phyloP scores from a whole-genome alignment of 2,797 vertebrate genomes.

The Macrochelys suwanniensis region DNA sequence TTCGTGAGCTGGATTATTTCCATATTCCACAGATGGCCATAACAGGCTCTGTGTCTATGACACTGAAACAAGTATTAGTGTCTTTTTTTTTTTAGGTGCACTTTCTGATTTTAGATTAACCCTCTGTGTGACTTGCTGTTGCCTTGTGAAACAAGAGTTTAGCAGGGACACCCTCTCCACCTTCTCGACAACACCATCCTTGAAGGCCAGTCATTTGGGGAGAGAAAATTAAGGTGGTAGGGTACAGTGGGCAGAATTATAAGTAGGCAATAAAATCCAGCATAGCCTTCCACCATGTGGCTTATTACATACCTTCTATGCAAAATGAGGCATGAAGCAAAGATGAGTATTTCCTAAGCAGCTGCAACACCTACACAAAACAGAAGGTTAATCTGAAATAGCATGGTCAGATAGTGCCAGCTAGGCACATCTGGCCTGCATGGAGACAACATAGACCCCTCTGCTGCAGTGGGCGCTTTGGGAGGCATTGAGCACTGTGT shows the following conservation, averaged over 20 bases:
- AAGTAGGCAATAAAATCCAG: fast-evolving
- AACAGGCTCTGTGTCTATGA: constrained; percentile 31
- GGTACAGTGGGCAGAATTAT: background rate
- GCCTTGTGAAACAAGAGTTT: background rate
- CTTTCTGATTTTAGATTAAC: background rate
- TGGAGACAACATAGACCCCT: background rate
- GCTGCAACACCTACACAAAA: fast-evolving
- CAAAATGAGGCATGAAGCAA: background rate
- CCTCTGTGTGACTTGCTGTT: background rate
- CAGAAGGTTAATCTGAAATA: background rate
- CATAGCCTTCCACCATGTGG: background rate
- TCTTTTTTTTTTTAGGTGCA: background rate
- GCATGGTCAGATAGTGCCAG: fast-evolving
- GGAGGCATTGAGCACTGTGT: background rate
- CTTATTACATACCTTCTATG: fast-evolving
- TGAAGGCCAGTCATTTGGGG: background rate
- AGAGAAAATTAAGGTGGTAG: background rate
- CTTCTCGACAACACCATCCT: background rate
- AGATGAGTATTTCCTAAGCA: fast-evolving
- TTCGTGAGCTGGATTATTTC: constrained; percentile 35
- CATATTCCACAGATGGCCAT: constrained; percentile 45
- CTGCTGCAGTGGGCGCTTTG: background rate
- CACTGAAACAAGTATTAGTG: constrained; percentile 25
- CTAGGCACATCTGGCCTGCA: background rate
- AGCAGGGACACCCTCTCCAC: background rate